Base-by-base conservation (phyloP, 2,113 vertebrate genomes). In the Thalassoma bifasciatum region DNA sequence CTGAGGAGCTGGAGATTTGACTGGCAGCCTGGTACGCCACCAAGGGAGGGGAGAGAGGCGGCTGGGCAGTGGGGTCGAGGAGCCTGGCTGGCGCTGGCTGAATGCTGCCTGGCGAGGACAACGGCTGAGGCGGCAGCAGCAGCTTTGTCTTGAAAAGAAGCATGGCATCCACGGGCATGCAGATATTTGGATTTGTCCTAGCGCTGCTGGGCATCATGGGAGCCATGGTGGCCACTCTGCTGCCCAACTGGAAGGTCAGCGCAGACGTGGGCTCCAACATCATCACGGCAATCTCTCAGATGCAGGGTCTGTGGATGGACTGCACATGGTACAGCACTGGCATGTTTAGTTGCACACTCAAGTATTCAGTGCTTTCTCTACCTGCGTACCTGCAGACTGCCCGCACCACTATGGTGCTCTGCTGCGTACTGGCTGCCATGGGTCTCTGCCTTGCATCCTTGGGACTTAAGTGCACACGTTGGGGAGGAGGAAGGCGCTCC, bases 261-360 rank as follows among this genome's bases (percentile, higher is more conserved):
- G 94, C 95, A 34, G 96, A 96, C 0, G 83, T 91, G 66, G 96
- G 97, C 84, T 94, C 96, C 72, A 98, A 93, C 84, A 97, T 99
- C 91, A 94, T 99, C 88, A 97, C 95, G 0, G 95, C 96, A 16
- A 94, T 96, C 26, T 95, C 94, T 5, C 96, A 97, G 91, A 95
- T 96, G 94, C 97, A 97, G 72, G 98, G 98, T 36, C 93, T 99
- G 61, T 99, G 98, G 98, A 96, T 98, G 97, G 97, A 99, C 94
- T 99, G 98, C 93, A 96, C 96, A 0, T 98, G 97, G 96, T 96
- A 97, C 92, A 99, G 98, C 93, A 98, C 98, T 0, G 98, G 98
- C 77, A 95, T 98, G 96, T 97, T 99, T 86, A 99, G 97, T 90
- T 99, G 98, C 62, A 95, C 94, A 1, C 90, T 97, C 9, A 97